These are phyloP conservation scores for Neomorphus geoffroyi DNA, from an alignment of 2,797 vertebrate genomes.

Conservation along the genomic window DNA sequence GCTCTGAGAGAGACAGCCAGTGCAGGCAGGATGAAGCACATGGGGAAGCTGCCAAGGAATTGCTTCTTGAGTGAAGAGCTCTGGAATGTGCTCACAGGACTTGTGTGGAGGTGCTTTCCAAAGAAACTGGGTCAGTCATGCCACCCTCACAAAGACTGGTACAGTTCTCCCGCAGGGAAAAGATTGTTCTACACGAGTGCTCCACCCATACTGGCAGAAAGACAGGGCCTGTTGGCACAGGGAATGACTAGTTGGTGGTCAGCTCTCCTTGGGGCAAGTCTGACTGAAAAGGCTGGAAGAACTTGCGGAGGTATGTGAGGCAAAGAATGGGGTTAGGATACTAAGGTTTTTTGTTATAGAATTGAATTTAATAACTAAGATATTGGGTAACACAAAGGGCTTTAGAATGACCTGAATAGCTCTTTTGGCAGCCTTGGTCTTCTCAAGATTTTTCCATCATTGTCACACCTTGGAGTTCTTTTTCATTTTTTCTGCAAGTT, in stretches of 20 bases:
- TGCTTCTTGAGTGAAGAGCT: background rate
- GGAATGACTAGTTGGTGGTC: background rate
- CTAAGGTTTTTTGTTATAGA: background rate
- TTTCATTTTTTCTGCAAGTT: background rate
- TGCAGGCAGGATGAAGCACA: background rate
- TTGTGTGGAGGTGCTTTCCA: background rate
- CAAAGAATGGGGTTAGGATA: background rate
- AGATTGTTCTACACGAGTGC: background rate
- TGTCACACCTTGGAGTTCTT: background rate
- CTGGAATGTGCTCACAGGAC: background rate
- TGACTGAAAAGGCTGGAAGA: background rate
- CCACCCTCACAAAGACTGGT: background rate
- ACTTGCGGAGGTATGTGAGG: background rate
- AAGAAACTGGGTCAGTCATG: background rate
- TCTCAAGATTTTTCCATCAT: background rate
- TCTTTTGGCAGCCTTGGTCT: constrained; percentile 18
- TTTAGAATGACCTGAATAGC: background rate
- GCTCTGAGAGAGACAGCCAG: background rate
- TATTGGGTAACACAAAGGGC: background rate
- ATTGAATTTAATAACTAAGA: background rate
- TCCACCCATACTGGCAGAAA: background rate
- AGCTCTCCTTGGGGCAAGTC: background rate
- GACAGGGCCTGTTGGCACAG: background rate
- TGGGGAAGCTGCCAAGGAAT: background rate
- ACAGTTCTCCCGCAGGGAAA: background rate